Evolutionary conservation across 2,113 vertebrate genomes (phyloP), one percentile per base, ranked within the genome.

Genomic region (Diglossa brunneiventris): DNA sequence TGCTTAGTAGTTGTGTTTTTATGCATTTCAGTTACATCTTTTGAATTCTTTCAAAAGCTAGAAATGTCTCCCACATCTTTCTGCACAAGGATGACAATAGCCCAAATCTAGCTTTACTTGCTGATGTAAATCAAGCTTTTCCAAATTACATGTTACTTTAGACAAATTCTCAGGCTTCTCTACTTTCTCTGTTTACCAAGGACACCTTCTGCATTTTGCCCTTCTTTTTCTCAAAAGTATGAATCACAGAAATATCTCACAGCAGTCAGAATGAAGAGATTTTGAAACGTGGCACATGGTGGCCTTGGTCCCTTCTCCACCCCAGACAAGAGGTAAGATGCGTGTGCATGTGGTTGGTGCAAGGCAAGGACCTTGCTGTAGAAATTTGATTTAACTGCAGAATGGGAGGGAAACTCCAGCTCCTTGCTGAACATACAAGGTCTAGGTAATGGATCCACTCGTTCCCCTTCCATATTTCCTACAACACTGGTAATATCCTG

Each of bases 271-370:
- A 59, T 21, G 11, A 42, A 1, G 20, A 42, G 33, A 23, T 59
- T 67, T 63, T 72, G 64, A 82, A 69, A 35, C 1, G 28, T 19
- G 55, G 19, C 15, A 27, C 20, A 19, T 0, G 2, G 14, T 49
- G 31, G 18, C 21, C 76, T 44, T 62, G 37, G 39, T 63, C 19
- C 19, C 14, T 73, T 42, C 11, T 61, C 17, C 21, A 55, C 14
- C 35, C 59, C 49, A 85, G 53, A n/a, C 4, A 21, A 24, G 33
- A 49, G 20, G 12, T 23, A 28, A 84, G 42, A 22, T 0, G 0
- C n/a, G 16, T 12, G 21, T 69, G 33, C 7, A 9, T 1, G 1
- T 17, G 7, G 3, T 37, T 19, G 6, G 4, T 39, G 13, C 9
- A 11, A 79, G 55, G 19, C 35, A 68, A 56, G 10, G 24, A 58